A percentile compares a stretch with the other conserved stretches of the same genome.
These are phyloP conservation scores for Pseudomyrmex flavicornis DNA, from an alignment of 1,140 invertebrate species.

Conservation along the genomic window DNA sequence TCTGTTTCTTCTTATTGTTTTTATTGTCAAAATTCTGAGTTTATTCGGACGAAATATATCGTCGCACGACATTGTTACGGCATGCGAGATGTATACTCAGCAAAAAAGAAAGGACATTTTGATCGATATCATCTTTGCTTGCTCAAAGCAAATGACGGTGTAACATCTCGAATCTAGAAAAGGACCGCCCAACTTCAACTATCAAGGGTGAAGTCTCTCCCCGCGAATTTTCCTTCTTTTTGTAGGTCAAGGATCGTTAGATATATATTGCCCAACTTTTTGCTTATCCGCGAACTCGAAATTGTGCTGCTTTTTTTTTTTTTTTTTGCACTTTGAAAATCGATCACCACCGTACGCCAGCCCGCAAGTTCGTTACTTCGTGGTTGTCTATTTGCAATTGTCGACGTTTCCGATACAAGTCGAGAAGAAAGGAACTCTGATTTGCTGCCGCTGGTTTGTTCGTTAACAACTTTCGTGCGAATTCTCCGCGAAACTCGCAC, in stretches of 20 bases:
- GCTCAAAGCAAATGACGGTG: too few relatives aligned
- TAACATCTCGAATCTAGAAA: not conserved
- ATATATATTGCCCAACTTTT: not conserved
- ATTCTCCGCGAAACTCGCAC: slow-evolving; percentile 18
- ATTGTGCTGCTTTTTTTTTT: not conserved
- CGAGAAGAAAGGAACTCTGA: slow-evolving; percentile 16
- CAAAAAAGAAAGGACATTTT: not conserved
- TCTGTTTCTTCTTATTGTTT: not conserved
- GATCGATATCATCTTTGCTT: slow-evolving; percentile 22
- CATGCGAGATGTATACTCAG: not conserved
- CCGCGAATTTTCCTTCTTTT: not conserved
- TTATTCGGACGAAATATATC: slow-evolving; percentile 13
- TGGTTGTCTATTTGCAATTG: slow-evolving; percentile 34
- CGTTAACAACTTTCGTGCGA: slow-evolving; percentile 32
- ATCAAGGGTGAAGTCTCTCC: not conserved
- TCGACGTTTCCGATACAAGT: slow-evolving; percentile 32
- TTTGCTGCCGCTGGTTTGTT: slow-evolving; percentile 19
- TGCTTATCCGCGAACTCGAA: slow-evolving; percentile 19
- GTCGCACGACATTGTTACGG: not conserved
- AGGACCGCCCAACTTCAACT: not conserved
- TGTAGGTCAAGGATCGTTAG: not conserved
- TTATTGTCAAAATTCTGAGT: not conserved
- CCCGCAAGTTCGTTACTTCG: slow-evolving; percentile 12
- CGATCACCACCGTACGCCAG: not conserved
- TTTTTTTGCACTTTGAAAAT: slow-evolving; percentile 10